A percentile compares a stretch with the other conserved stretches of the same genome.
Conservation (phyloP, 1,140 invertebrate genomes). For the Penaeus chinensis region DNA sequence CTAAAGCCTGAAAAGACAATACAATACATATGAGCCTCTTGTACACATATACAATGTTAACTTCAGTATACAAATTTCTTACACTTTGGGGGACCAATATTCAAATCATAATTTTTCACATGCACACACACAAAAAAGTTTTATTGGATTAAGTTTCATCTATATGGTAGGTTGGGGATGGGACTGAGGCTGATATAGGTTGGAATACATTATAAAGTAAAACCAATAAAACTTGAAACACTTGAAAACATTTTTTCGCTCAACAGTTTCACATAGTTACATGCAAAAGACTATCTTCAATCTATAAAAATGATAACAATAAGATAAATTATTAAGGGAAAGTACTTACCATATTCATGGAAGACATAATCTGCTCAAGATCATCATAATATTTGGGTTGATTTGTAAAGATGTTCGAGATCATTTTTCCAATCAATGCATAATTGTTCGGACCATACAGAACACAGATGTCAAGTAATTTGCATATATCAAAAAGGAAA, state of each 20-base stretch:
- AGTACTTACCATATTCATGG: slow-evolving; percentile 29
- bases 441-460: slow-evolving; percentile 79
- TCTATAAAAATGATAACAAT: not conserved
- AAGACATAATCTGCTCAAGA: slow-evolving; percentile 66
- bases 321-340: not conserved
- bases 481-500: slow-evolving; percentile 84
- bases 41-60: no score
- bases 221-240: no score
- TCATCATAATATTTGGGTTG: slow-evolving; percentile 81
- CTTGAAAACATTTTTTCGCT: no score
- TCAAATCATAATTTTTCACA: no score
- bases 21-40: not conserved
- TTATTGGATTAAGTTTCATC: no score
- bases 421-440: slow-evolving; percentile 74
- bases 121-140: slow-evolving; percentile 63
- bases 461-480: slow-evolving; percentile 82
- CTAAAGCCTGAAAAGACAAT: slow-evolving; percentile 67
- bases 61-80: not conserved
- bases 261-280: no score
- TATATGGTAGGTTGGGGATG: no score
- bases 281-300: no score
- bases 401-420: slow-evolving; percentile 76
- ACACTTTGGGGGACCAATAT: not conserved
- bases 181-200: no score
- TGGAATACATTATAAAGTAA: no score